Base-by-base conservation (phyloP, 2,797 vertebrate species). In the Clarias platycephalus region DNA sequence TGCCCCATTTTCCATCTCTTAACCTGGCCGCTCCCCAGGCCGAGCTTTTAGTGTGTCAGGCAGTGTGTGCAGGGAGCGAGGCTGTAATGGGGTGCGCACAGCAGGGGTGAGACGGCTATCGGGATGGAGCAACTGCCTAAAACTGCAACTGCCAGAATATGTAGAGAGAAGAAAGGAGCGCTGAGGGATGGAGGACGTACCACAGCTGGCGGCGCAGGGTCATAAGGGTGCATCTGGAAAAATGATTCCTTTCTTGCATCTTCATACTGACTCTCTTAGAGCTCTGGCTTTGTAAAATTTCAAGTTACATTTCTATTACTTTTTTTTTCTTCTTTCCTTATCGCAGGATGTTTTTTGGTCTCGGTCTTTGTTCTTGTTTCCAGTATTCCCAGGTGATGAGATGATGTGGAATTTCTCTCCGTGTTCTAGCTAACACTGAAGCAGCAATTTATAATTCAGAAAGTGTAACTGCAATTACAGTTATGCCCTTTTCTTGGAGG, bases 41-140 rank as follows among this genome's bases (percentile, higher is more conserved):
- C 83, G 81, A 72, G 91, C 91, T 92, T 92, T 92, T 92, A 91
- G 91, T 82, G 76, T 86, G 89, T 89, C 89, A 88, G 89, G 85
- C 84, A 85, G 94, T 92, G 83, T 89, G 80, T 80, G 94, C 90
- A 95, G 95, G 95, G 94, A 94, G 95, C 94, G 95, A 96, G 94
- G 95, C 94, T 86, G 95, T 97, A 97, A 97, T 97, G 94, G 96
- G 96, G 95, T 95, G 93, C 94, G 90, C 96, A 84, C 97, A 96
- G 97, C 96, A 86, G 96, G 97, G 94, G 95, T 86, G 90, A 86
- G 90, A 91, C 90, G 86, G 91, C 96, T 96, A 95, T 95, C 92
- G 90, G 94, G 92, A 91, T 93, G 91, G 91, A 95, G 94, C 93
- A 91, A 89, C 94, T 94, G 94, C 94, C 95, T 96, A 95, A 96